phyloP scores from a whole-genome alignment of 2,113 vertebrate species.

The Acrocephalus arundinaceus region DNA sequence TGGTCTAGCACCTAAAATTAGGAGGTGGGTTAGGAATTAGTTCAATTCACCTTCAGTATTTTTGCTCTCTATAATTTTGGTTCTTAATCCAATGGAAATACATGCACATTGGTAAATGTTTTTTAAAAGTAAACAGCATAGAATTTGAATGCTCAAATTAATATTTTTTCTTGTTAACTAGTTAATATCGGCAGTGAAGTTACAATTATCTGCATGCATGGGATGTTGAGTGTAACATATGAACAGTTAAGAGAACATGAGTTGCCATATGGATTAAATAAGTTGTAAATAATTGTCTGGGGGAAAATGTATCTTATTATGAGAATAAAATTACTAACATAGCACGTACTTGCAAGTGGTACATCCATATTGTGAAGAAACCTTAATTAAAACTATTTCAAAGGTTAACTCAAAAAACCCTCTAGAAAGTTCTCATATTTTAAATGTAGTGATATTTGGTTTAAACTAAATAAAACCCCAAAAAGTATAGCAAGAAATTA shows the following conservation, averaged over 20 bases:
- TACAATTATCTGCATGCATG: background rate
- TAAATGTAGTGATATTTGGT: background rate
- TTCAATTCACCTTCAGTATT: background rate
- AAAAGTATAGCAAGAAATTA: background rate
- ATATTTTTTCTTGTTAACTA: background rate
- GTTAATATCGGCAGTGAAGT: background rate
- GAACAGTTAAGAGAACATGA: background rate
- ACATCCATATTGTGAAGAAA: background rate
- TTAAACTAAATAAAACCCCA: background rate
- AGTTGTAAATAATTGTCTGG: background rate
- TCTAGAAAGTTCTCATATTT: background rate
- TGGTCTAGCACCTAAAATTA: background rate
- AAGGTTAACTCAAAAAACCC: background rate
- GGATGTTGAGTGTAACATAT: background rate
- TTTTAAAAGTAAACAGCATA: background rate
- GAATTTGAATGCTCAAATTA: background rate
- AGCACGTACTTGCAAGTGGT: background rate
- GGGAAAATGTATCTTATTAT: background rate
- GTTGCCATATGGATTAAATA: background rate
- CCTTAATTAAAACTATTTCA: background rate
- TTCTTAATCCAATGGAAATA: background rate
- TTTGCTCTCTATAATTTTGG: background rate
- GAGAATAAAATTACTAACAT: background rate
- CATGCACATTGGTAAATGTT: background rate
- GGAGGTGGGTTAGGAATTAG: background rate